Evolutionary conservation across 37 sponge, comb jelly and placozoan species (phyloP), one percentile per base, ranked within the genome.

Genomic region (Halisarca cf. caerulea): DNA sequence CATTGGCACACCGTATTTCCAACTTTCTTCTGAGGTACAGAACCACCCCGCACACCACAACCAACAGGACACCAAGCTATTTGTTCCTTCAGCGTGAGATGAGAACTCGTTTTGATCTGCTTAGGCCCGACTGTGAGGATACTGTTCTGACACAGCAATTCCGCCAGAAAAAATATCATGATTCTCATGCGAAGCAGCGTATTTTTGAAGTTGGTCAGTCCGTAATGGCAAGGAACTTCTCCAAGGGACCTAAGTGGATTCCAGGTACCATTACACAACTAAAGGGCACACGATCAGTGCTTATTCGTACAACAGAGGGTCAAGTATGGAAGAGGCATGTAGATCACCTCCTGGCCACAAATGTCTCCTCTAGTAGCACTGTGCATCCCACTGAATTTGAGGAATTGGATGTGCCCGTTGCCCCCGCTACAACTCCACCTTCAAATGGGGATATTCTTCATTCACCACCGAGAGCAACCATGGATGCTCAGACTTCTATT

Each of bases 211-310:
- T 84, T 21, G 78, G 85, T 14, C 62, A 84, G 27, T 20, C 30
- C 17, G 85, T 84, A 0, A 84, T 84, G 78, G 85, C 54, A 24
- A n/a, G 60, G 4, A 84, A 84, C 41, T 75, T 75, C 20, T 35
- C 61, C 14, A 42, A 73, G 21, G 85, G 78, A 38, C 85, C 85
- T 34, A 47, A 47, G 35, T 84, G 85, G 85, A 40, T 75, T 24
- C 77, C 59, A 14, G 78, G 47, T 25, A 53, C 55, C 38, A 24
- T 84, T n/a, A 39, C 36, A n/a, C 27, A 64, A 55, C 55, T 14
- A 20, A 14, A 25, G 20, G 83, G 83, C 2, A 62, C 68, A 41
- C 54, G n/a, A 6, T 42, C 69, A 0, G 58, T 58, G 51, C 35
- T 55, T 17, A 32, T 55, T 18, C 30, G 59, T 6, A 25, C 45